Conservation (phyloP, 2,888 invertebrate genomes). For the Drosophila sordidula region DNA sequence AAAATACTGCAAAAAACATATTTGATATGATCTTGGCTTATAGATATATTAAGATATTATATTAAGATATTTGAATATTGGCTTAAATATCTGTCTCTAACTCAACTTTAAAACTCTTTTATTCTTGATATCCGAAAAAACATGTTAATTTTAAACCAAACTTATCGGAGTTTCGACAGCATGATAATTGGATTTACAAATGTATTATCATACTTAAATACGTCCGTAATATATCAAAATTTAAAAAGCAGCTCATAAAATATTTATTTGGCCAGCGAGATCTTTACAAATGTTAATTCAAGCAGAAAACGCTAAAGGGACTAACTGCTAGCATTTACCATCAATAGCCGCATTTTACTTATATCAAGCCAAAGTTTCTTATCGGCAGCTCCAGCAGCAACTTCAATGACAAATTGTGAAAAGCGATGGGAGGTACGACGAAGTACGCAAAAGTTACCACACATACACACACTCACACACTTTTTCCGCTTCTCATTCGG, state of each 20-base stretch:
- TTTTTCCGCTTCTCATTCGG: conserved; percentile 32
- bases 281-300: conserved; percentile 23
- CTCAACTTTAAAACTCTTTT: no score
- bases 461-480: conserved; percentile 16
- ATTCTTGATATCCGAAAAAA: no score
- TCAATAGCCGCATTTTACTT: conserved; percentile 70
- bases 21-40: no score
- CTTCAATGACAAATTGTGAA: conserved; percentile 77
- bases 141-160: no score
- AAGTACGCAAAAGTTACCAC: conserved; percentile 40
- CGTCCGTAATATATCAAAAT: not conserved
- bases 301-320: conserved; percentile 24
- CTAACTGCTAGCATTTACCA: conserved; percentile 58
- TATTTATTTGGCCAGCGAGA: conserved; percentile 5
- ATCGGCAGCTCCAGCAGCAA: conserved; percentile 71
- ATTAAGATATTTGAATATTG: no score
- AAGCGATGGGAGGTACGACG: conserved; percentile 35
- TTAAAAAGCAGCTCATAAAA: conserved; percentile 13
- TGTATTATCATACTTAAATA: not conserved
- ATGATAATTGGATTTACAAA: not conserved
- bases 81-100: no score
- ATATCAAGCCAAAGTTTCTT: conserved; percentile 73
- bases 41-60: no score
- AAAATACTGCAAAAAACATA: no score
- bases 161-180: not conserved